phyloP scores from a whole-genome alignment of 2,888 invertebrate species.

The Mythimna vitellina region DNA sequence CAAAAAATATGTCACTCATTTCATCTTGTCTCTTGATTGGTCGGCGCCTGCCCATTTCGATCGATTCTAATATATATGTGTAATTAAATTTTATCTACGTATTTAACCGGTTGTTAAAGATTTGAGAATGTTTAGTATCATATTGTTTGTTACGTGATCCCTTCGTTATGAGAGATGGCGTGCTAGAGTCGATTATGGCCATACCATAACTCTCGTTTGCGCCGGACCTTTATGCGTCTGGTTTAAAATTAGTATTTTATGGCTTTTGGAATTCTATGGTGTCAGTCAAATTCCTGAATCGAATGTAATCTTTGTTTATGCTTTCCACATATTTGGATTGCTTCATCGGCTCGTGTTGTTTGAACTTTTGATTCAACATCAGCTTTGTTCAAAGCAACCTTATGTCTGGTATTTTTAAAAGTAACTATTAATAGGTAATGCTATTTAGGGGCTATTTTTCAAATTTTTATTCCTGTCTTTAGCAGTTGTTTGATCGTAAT shows the following conservation, averaged over 20 bases:
- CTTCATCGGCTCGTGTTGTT: constrained; percentile 14
- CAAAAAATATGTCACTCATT: constrained; percentile 56
- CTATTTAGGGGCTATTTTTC: too few species aligned
- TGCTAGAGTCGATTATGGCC: constrained; percentile 72
- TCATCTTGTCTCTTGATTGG: constrained; percentile 58
- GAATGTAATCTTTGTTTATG: constrained; percentile 49
- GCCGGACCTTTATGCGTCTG: constrained; percentile 72
- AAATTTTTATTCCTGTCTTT: neutral
- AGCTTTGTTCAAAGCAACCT: neutral
- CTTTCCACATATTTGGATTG: constrained; percentile 43
- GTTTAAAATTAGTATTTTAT: constrained; percentile 75
- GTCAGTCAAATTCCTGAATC: constrained; percentile 61
- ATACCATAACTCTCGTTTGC: constrained; percentile 73
- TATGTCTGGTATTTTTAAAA: neutral
- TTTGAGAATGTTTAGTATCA: constrained; percentile 53
- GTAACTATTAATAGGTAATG: too few species aligned
- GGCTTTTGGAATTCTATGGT: constrained; percentile 66
- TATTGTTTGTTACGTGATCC: constrained; percentile 66
- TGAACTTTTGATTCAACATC: neutral
- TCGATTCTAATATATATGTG: constrained; percentile 55
- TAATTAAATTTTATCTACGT: constrained; percentile 62
- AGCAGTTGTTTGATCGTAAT: neutral
- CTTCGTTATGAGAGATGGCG: constrained; percentile 73
- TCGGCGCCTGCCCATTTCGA: constrained; percentile 59
- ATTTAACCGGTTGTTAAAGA: constrained; percentile 62